Evolutionary conservation across 2,113 vertebrate species (phyloP).

Genomic region (Riparia riparia): DNA sequence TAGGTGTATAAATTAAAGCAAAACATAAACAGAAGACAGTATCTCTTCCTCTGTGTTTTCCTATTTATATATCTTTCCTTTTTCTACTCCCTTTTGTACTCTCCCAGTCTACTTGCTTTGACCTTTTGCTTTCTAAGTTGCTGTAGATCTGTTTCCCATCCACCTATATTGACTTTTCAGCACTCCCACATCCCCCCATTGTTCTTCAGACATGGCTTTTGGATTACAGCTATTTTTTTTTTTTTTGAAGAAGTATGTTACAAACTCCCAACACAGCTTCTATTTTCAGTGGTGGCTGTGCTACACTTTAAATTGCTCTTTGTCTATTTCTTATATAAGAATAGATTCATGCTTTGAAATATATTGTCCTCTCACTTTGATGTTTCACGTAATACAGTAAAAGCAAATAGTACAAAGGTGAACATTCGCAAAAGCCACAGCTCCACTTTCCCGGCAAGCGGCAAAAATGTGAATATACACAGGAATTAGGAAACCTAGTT

Average conservation of each 20-base stretch:
- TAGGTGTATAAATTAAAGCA: constrained; percentile 70
- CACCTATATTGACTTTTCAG: constrained; percentile 30
- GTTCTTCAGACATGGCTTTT: not conserved
- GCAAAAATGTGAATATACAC: constrained; percentile 32
- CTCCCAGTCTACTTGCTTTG: not conserved
- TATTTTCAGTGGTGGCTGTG: constrained; percentile 13
- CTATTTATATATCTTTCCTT: not conserved
- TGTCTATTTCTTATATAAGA: not conserved
- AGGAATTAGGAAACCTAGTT: constrained; percentile 11
- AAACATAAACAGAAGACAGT: constrained; percentile 40
- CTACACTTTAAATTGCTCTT: not conserved
- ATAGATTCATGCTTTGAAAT: not conserved
- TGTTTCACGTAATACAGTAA: not conserved
- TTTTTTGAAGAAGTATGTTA: not conserved
- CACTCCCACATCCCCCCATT: not conserved
- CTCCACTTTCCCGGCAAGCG: not conserved
- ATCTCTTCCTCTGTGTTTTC: constrained; percentile 1
- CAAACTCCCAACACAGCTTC: not conserved
- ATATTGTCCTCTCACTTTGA: not conserved
- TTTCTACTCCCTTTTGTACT: not conserved
- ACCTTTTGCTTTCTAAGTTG: constrained; percentile 38
- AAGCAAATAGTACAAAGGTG: constrained; percentile 30
- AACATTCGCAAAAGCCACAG: constrained; percentile 38
- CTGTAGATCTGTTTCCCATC: constrained; percentile 33
- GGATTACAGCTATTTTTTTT: not conserved